Evolutionary conservation across 2,113 vertebrate species (phyloP), one percentile per base, ranked within the genome.

Genomic region (Gasterosteus nipponicus): DNA sequence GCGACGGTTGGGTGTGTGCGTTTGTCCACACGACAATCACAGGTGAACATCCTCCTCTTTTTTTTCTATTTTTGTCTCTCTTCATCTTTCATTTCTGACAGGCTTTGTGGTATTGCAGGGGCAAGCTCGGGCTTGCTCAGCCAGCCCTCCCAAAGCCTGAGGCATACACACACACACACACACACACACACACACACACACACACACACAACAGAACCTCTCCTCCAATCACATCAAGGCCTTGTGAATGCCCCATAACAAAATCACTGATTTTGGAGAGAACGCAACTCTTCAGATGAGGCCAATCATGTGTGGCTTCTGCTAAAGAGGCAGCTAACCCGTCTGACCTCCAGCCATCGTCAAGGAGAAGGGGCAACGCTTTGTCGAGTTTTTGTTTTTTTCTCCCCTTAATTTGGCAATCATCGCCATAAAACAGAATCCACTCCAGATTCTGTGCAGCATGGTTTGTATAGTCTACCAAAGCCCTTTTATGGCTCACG

Each of bases 111-210:
- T 80, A 79, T 86, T 46, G 84, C 46, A 2, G 38, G 83, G 93
- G 87, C 94, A 92, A 91, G 94, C 62, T 88, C 19, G 74, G 93
- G 73, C 94, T 89, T 93, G 93, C 75, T 73, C 47, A 73, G 68
- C 42, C 68, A 81, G 86, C 84, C 89, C 93, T 93, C 92, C 93
- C 91, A 93, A 93, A 91, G 92, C 89, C 92, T 92, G 81, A 86
- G 91, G 86, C 86, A 91, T 78, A 79, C 80, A 69, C 58, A 57
- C 68, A 57, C 65, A 74, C 77, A 57, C 41, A 57, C 68, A 66
- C 62, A 64, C 56, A 62, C 74, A 44, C 71, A 71, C 73, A 59
- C 51, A 22, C 53, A 72, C 4, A 71, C 49, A 74, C 56, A 51
- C 65, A 69, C 57, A 68, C 0, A 75, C 69, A 82, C 70, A 53